Evolutionary conservation across 2,888 invertebrate species (phyloP).

Genomic region (Ormyrus pomaceus): DNA sequence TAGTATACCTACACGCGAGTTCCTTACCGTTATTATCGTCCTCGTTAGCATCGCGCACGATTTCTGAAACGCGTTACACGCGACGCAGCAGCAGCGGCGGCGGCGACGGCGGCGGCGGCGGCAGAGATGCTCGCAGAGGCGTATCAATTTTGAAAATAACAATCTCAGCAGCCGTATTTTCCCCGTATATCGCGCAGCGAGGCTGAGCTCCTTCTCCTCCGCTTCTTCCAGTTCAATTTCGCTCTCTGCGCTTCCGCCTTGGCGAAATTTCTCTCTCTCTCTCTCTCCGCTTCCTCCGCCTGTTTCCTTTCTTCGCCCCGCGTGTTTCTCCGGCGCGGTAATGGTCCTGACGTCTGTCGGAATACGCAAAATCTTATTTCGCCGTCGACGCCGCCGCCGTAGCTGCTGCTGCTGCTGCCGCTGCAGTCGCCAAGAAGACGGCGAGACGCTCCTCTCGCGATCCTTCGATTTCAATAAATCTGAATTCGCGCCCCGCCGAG

Average conservation of each 20-base stretch:
- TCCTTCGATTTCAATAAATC: constrained; percentile 68
- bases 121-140: constrained; percentile 51
- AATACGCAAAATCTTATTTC: constrained; percentile 74
- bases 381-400: constrained; percentile 26
- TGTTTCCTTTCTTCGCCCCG: constrained; percentile 50
- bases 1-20: background rate
- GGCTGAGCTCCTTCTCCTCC: constrained; percentile 22
- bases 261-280: constrained; percentile 41
- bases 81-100: constrained; percentile 6
- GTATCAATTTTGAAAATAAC: constrained; percentile 69
- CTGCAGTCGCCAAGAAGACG: too few species aligned
- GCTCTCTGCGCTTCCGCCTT: constrained; percentile 53
- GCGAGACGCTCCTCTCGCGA: constrained; percentile 55
- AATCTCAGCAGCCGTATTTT: constrained; percentile 60
- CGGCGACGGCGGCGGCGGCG: background rate
- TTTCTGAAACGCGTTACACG: constrained; percentile 21
- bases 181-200: background rate
- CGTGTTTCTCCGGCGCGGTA: constrained; percentile 59
- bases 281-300: constrained; percentile 55
- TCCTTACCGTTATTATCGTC: constrained; percentile 5
- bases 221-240: constrained; percentile 54
- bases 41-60: background rate
- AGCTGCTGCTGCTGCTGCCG: too few species aligned
- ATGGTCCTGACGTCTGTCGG: constrained; percentile 73
- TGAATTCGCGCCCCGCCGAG: constrained; percentile 51